These are phyloP conservation scores for Leistus spinibarbis DNA, from an alignment of 2,888 invertebrate genomes.

Conservation along the genomic window DNA sequence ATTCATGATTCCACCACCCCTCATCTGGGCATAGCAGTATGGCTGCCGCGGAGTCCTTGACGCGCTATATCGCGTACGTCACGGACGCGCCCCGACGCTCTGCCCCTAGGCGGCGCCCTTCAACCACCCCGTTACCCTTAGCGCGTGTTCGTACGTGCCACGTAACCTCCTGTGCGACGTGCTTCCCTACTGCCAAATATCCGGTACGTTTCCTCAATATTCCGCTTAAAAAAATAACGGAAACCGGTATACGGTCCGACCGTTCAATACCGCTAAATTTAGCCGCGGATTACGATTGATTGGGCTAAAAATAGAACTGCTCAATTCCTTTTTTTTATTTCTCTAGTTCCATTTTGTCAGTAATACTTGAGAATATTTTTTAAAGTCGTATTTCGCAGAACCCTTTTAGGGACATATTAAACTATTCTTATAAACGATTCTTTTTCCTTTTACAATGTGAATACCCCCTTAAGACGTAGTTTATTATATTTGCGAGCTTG, in stretches of 20 bases:
- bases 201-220: slow-evolving; percentile 23
- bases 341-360: not conserved
- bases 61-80: slow-evolving; percentile 47
- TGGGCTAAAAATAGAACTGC: not conserved
- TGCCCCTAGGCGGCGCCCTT: slow-evolving; percentile 42
- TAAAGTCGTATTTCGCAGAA: too few species aligned
- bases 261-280: not conserved
- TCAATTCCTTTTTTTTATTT: not conserved
- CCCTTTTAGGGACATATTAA: too few species aligned
- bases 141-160: slow-evolving; percentile 12
- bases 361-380: too few species aligned
- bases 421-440: too few species aligned
- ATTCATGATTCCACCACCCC: slow-evolving; percentile 49
- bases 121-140: slow-evolving; percentile 32
- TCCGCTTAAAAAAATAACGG: slow-evolving; percentile 1
- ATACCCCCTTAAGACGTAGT: too few species aligned
- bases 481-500: too few species aligned
- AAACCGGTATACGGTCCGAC: not conserved
- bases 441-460: too few species aligned
- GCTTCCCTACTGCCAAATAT: slow-evolving; percentile 42
- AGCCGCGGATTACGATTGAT: not conserved
- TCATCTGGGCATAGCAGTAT: slow-evolving; percentile 41
- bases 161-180: slow-evolving; percentile 34
- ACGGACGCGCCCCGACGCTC: slow-evolving; percentile 43
- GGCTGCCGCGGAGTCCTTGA: slow-evolving; percentile 46